Evolutionary conservation across 2,888 invertebrate genomes (phyloP).

Genomic region (Malacosoma neustria): DNA sequence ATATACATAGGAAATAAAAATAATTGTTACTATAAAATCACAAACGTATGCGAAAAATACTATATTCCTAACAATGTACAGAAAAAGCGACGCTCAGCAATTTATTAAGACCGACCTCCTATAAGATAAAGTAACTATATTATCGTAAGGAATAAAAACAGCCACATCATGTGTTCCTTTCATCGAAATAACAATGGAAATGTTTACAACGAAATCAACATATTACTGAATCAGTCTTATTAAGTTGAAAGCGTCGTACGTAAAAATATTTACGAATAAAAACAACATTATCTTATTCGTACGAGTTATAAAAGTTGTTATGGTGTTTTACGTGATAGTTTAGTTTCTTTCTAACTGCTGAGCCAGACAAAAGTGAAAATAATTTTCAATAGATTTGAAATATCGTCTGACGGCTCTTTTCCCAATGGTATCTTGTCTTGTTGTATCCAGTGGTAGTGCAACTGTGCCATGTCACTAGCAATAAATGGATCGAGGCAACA

Average conservation of each 20-base stretch:
- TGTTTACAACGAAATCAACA: constrained; percentile 39
- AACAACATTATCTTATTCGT: constrained; percentile 9
- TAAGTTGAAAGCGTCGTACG: constrained; percentile 16
- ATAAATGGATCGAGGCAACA: too few species aligned
- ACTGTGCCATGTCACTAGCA: too few species aligned
- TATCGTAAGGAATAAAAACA: constrained; percentile 17
- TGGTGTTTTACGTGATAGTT: too few species aligned
- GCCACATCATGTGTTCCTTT: constrained; percentile 24
- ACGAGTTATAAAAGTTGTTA: constrained; percentile 2
- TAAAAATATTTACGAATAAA: background rate
- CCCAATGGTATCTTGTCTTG: too few species aligned
- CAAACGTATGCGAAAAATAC: background rate
- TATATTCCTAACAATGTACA: background rate
- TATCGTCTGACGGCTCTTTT: too few species aligned
- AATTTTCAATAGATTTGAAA: too few species aligned
- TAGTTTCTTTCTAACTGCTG: too few species aligned
- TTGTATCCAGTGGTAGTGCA: too few species aligned
- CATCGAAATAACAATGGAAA: constrained; percentile 26
- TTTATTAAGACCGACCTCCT: background rate
- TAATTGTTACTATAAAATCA: background rate
- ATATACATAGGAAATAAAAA: too few species aligned
- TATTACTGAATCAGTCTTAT: constrained; percentile 17
- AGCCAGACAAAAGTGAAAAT: too few species aligned
- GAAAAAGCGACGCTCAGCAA: background rate
- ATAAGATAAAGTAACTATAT: constrained; percentile 13